Evolutionary conservation across 2,888 invertebrate species (phyloP).

Genomic region (Leptopterna dolabrata): DNA sequence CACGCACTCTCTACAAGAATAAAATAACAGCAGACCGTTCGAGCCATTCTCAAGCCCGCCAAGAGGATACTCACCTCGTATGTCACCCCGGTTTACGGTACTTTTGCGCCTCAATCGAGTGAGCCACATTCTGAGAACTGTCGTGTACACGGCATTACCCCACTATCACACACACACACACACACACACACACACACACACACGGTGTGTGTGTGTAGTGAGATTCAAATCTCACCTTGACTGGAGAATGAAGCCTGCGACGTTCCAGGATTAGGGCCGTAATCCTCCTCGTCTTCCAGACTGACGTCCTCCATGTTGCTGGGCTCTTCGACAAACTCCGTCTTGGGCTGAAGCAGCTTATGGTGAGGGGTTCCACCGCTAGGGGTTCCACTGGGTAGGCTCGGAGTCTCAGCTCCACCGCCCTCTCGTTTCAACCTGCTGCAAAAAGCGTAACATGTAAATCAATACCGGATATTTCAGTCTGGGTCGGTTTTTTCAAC

Average conservation of each 20-base stretch:
- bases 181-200: too few species aligned
- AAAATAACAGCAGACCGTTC: too few species aligned
- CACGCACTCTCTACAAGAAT: too few species aligned
- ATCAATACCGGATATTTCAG: constrained; percentile 6
- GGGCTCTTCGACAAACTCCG: constrained; percentile 69
- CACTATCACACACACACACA: too few species aligned
- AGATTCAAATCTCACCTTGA: constrained; percentile 70
- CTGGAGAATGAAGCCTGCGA: constrained; percentile 71
- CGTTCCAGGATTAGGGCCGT: constrained; percentile 77
- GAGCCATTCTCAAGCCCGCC: too few species aligned
- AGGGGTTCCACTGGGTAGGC: neutral
- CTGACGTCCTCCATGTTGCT: constrained; percentile 82
- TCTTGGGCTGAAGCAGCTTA: constrained; percentile 74
- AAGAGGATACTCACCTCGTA: too few species aligned
- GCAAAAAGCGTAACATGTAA: neutral
- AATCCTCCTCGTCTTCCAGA: constrained; percentile 76
- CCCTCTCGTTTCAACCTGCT: constrained; percentile 45
- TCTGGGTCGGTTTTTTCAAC: too few species aligned
- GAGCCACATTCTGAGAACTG: too few species aligned
- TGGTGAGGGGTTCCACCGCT: neutral
- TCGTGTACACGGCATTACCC: too few species aligned
- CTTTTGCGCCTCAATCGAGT: too few species aligned
- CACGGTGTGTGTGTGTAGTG: too few species aligned
- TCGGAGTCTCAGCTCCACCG: constrained; percentile 28
- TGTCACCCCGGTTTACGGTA: too few species aligned